phyloP scores from a whole-genome alignment of 2,888 invertebrate species.

The Parnassius glacialis region DNA sequence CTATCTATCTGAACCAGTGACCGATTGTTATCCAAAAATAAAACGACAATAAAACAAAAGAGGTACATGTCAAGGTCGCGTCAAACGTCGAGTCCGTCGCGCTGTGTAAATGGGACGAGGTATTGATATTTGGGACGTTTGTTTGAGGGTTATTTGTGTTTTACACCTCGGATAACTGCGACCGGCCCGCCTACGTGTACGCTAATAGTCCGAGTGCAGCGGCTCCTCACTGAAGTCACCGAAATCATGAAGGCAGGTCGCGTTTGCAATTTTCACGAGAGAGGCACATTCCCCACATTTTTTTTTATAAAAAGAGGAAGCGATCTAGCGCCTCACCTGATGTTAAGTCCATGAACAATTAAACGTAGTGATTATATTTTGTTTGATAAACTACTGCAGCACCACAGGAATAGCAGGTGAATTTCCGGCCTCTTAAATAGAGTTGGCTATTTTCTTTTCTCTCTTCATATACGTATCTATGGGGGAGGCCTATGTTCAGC shows the following conservation, averaged over 20 bases:
- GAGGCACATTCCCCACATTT: too few relatives aligned
- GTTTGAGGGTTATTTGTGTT: conserved; percentile 17
- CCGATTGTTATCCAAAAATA: neutral
- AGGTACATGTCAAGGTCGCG: conserved; percentile 18
- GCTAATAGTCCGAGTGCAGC: conserved; percentile 10
- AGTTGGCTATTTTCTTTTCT: too few relatives aligned
- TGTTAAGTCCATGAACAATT: too few relatives aligned
- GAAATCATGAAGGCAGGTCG: neutral
- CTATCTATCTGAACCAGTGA: neutral
- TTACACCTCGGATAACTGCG: conserved; percentile 4
- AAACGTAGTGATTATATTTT: too few relatives aligned
- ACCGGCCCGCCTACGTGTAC: conserved; percentile 7
- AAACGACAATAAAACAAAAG: conserved; percentile 12
- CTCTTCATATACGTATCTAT: too few relatives aligned
- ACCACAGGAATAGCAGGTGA: too few relatives aligned
- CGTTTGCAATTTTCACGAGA: neutral
- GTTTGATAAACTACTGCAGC: too few relatives aligned
- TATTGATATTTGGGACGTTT: conserved; percentile 17
- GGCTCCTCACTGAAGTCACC: conserved; percentile 1
- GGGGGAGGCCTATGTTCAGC: too few relatives aligned
- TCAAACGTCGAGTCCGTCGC: conserved; percentile 7
- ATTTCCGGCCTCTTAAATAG: too few relatives aligned
- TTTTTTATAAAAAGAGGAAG: too few relatives aligned
- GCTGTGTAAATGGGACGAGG: conserved; percentile 15
- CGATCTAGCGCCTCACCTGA: too few relatives aligned